Evolutionary conservation across 2,113 vertebrate genomes (phyloP), one percentile per base, ranked within the genome.

Genomic region (Pavo muticus): DNA sequence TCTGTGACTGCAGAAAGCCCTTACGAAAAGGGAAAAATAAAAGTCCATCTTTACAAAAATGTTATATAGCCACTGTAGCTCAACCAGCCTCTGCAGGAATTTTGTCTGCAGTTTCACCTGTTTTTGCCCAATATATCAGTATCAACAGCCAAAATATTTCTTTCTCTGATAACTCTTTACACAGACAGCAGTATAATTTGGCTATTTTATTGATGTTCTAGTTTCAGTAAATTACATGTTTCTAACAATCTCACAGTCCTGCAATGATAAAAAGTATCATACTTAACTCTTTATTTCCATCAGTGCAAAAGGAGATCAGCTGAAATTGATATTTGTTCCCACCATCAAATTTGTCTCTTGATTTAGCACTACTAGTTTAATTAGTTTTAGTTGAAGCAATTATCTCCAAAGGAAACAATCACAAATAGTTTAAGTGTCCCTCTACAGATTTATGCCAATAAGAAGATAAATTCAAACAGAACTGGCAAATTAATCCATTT

Each of bases 41-140:
- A 39, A 84, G 19, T 0, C 3, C 5, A 3, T 50, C 69, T 42
- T 23, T 42, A 30, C 15, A 74, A 77, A 90, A 40, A 40, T 10
- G 7, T 44, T 35, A 10, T 0, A 10, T n/a, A 0, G 83, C 9
- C 64, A 57, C 40, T 7, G 2, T 11, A 82, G 27, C 27, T 19
- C 61, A 48, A 54, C n/a, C 29, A 19, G 3, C n/a, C 10, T 68
- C 14, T 68, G 60, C 23, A 21, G 20, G 71, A 82, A 7, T 35
- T 82, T 39, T 47, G 5, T 37, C 29, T 45, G 13, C 65, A 74
- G 27, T 32, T 76, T 47, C 10, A 75, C 8, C 65, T n/a, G 10
- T 59, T 86, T 72, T 30, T 84, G 50, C 19, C 30, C 19, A 47
- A 12, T 65, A 30, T 29, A 19, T 42, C 9, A n/a, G 2, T 59